Evolutionary conservation across 2,888 invertebrate genomes (phyloP).

Genomic region (Meliscaeva auricollis): DNA sequence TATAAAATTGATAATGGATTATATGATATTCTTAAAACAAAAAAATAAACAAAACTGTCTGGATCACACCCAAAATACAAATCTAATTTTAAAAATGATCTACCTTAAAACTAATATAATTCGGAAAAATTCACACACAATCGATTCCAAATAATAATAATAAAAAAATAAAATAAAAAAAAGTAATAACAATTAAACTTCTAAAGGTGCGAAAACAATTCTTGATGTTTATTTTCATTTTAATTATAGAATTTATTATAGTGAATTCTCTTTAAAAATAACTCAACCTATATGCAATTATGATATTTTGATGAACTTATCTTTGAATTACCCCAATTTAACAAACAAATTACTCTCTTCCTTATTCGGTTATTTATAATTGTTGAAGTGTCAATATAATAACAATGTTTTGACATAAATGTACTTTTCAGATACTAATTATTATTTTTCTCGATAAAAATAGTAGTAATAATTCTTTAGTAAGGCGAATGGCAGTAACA

Average conservation of each 20-base stretch:
- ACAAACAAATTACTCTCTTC: not conserved
- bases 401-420: not conserved
- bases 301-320: not conserved
- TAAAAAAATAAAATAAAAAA: not conserved
- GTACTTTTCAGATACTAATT: not conserved
- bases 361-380: not conserved
- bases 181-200: constrained; percentile 1
- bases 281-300: not conserved
- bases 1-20: too few relatives aligned
- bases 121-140: not conserved
- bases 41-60: not conserved
- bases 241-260: constrained; percentile 6
- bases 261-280: not conserved
- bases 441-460: not conserved
- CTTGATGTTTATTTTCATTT: not conserved
- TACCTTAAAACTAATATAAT: constrained; percentile 9
- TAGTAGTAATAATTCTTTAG: not conserved
- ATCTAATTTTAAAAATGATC: constrained; percentile 25
- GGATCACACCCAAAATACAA: not conserved
- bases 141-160: not conserved
- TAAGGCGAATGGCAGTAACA: not conserved
- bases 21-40: too few relatives aligned
- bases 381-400: constrained; percentile 1
- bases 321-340: not conserved
- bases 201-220: constrained; percentile 21